Evolutionary conservation across 2,113 vertebrate genomes (phyloP), one percentile per base, ranked within the genome.

Genomic region (Melanocharis versteri): DNA sequence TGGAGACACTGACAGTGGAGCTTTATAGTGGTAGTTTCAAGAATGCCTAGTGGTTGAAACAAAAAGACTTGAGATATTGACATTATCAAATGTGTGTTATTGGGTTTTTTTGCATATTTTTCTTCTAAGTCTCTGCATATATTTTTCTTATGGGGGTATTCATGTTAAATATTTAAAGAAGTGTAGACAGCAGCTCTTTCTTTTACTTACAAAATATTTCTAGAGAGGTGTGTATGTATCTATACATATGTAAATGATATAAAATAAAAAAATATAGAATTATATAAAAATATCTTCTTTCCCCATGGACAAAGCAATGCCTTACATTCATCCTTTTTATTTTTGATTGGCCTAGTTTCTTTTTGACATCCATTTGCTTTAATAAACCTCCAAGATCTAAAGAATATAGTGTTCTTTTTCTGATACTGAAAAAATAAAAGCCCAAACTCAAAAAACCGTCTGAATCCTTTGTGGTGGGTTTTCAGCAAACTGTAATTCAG

Each of bases 301-400:
- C 24, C 51, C 44, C 1, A 15, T 64, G 39, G 56, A 56, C 31
- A 87, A 78, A 65, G 6, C 8, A 70, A 83, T 56, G 10, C 47
- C 39, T 85, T 83, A 40, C 13, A 24, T 64, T 79, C 15, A 65
- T 89, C 21, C 10, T 79, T 94, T 80, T 79, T 83, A 45, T 76
- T 92, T 97, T 91, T 78, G 24, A 89, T 91, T 89, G 72, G 15
- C 72, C 56, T 92, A 40, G 56, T 94, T 96, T 91, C 64, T 83
- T 93, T 94, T 50, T 22, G 3, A 51, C 20, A 39, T 79, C 44
- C 33, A 20, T 75, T 94, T 92, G 31, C 72, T 81, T 64, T 91
- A 81, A 72, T 75, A 81, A 87, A 44, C 47, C 30, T 89, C 33
- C 15, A 83, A 44, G 39, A 75, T 89, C 72, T 81, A 62, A 89